Base-by-base conservation (phyloP, 2,113 vertebrate genomes). In the Chaetops frenatus region DNA sequence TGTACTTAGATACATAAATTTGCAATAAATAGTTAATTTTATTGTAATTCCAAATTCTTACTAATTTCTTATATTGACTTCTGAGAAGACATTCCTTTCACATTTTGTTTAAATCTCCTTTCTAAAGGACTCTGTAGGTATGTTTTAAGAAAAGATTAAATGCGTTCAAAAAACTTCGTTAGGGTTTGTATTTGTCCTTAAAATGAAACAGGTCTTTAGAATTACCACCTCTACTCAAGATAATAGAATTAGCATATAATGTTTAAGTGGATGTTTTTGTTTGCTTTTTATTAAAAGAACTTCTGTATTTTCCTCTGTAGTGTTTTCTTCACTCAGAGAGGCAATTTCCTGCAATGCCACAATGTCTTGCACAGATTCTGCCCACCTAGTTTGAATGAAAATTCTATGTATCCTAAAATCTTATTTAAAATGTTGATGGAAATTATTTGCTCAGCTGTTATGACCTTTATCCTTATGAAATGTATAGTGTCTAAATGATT, bases 391-490 rank as follows among this genome's bases (percentile, higher is more conserved):
- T 92, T 79, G 90, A 91, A 92, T 93, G 51, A 91, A 95, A 95
- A 95, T 85, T 90, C 33, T 42, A 7, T 29, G 60, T 81, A 86
- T 95, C 85, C 14, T 54, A 40, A 91, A 83, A 89, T 94, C 86
- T 76, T 86, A 86, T 76, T 93, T 91, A 91, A 93, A 97, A 91
- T 88, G 80, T 79, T 95, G 93, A 97, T 92, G 74, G 95, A 97
- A 97, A 95, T 47, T 69, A 90, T 61, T 87, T 96, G 78, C 88
- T 97, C 86, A 95, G 77, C 96, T 97, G 88, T 95, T 94, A 80
- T 96, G 89, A 94, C 91, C 91, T 97, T 88, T 92, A 91, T 93
- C 90, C 88, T 96, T 95, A 90, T 90, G 91, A 97, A 97, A 96
- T 88, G 81, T 83, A 88, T 97, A 93, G 88, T 86, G 89, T 94